Conservation (phyloP, 2,888 invertebrate species). For the Cheilosia vernalis region DNA sequence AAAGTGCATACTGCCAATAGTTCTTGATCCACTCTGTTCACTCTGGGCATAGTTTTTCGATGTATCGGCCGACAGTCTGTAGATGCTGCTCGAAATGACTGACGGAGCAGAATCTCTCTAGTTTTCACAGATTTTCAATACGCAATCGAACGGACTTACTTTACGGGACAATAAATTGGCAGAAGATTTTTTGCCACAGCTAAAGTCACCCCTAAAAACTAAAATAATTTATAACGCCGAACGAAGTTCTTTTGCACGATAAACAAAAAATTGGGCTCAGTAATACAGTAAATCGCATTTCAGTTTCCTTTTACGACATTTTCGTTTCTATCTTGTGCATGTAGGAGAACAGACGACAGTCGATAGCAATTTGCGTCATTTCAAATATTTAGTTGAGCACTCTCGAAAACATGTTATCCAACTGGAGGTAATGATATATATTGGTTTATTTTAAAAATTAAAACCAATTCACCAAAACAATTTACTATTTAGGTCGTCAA, state of each 20-base stretch:
- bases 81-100: slow-evolving; percentile 12
- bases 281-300: neutral
- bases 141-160: neutral
- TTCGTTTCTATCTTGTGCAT: neutral
- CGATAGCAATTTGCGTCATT: slow-evolving; percentile 36
- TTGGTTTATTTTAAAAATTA: slow-evolving; percentile 28
- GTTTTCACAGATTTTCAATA: neutral
- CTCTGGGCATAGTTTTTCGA: slow-evolving; percentile 28
- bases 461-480: neutral
- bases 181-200: neutral
- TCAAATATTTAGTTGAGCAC: slow-evolving; percentile 8
- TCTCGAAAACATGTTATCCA: neutral
- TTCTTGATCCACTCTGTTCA: slow-evolving; percentile 46
- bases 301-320: slow-evolving; percentile 37
- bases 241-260: neutral
- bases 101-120: neutral
- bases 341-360: neutral
- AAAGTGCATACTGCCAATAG: slow-evolving; percentile 65
- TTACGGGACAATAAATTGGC: neutral
- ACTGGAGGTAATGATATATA: neutral
- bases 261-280: neutral
- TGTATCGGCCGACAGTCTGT: slow-evolving; percentile 19
- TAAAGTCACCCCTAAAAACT: neutral
- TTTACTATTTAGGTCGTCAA: slow-evolving; percentile 21
- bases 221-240: neutral